Percentiles rank a stretch among this genome's conserved stretches.
phyloP scores from a whole-genome alignment of 1,140 invertebrate genomes.

The Penaeus chinensis region DNA sequence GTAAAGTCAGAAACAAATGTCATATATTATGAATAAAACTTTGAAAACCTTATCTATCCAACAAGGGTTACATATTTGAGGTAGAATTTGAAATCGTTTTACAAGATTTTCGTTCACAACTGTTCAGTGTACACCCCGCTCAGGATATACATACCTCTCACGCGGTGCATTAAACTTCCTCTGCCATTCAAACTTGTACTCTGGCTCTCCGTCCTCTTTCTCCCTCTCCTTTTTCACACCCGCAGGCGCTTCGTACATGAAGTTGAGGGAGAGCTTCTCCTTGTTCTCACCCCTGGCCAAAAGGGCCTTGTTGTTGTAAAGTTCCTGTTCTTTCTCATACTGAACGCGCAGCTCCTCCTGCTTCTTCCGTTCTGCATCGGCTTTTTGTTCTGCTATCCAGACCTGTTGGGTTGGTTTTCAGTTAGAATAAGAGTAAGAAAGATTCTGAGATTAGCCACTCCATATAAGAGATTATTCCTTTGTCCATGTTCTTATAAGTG shows the following conservation, averaged over 20 bases:
- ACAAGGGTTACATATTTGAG: too few relatives aligned
- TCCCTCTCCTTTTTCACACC: constrained; percentile 91
- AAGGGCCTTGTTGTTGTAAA: constrained; percentile 97
- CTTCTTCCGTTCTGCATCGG: constrained; percentile 96
- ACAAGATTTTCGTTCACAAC: too few relatives aligned
- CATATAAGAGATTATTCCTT: too few relatives aligned
- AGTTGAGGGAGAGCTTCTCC: constrained; percentile 98
- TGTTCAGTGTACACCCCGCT: background rate
- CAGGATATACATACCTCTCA: constrained; percentile 75
- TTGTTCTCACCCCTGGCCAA: constrained; percentile 95
- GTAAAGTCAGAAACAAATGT: too few relatives aligned
- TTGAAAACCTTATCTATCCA: too few relatives aligned
- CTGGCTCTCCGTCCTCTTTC: constrained; percentile 90
- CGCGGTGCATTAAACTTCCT: constrained; percentile 98
- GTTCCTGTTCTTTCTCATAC: constrained; percentile 99
- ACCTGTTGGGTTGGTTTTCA: constrained; percentile 42
- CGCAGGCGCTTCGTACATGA: constrained; percentile 99
- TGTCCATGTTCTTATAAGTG: too few relatives aligned
- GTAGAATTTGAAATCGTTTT: too few relatives aligned
- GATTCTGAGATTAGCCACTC: background rate
- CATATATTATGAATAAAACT: too few relatives aligned
- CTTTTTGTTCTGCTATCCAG: constrained; percentile 99
- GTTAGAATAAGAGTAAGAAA: background rate
- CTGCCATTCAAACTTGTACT: constrained; percentile 99
- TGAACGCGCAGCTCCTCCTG: constrained; percentile 96